phyloP scores from a whole-genome alignment of 1,140 invertebrate genomes.

The Drosophila lacertosa region DNA sequence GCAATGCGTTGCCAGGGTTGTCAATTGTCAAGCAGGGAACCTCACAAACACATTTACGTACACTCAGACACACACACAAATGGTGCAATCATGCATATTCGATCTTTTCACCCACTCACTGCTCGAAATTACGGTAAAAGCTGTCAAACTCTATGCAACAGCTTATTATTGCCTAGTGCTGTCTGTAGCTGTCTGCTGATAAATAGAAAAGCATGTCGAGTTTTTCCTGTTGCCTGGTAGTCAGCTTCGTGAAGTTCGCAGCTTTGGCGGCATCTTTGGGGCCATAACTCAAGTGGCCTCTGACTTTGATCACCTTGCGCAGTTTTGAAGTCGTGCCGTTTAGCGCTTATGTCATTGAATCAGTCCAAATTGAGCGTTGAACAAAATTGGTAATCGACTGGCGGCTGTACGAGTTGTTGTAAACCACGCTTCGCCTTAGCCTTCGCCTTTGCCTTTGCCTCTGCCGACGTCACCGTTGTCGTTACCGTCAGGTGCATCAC shows the following conservation, averaged over 20 bases:
- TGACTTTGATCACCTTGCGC: conserved; percentile 17
- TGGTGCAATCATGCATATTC: too few relatives aligned
- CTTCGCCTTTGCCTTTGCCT: too few relatives aligned
- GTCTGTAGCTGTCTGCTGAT: not conserved
- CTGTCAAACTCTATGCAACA: too few relatives aligned
- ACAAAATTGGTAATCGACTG: conserved; percentile 25
- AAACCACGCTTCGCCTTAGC: not conserved
- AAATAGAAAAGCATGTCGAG: not conserved
- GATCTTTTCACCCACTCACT: too few relatives aligned
- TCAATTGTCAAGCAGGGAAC: too few relatives aligned
- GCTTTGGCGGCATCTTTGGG: not conserved
- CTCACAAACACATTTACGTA: too few relatives aligned
- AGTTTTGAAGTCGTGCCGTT: conserved; percentile 23
- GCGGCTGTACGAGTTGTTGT: conserved; percentile 3
- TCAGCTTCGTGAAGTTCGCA: not conserved
- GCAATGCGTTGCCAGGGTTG: too few relatives aligned
- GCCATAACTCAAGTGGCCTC: conserved; percentile 10
- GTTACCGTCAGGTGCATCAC: not conserved
- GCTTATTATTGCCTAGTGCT: too few relatives aligned
- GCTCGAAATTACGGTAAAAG: too few relatives aligned
- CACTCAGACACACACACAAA: too few relatives aligned
- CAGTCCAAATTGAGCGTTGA: conserved; percentile 40
- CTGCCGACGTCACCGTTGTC: too few relatives aligned
- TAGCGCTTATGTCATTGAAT: conserved; percentile 41
- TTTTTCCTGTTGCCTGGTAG: not conserved